Conservation (phyloP, 1,140 invertebrate genomes). For the Oppia nitens region DNA sequence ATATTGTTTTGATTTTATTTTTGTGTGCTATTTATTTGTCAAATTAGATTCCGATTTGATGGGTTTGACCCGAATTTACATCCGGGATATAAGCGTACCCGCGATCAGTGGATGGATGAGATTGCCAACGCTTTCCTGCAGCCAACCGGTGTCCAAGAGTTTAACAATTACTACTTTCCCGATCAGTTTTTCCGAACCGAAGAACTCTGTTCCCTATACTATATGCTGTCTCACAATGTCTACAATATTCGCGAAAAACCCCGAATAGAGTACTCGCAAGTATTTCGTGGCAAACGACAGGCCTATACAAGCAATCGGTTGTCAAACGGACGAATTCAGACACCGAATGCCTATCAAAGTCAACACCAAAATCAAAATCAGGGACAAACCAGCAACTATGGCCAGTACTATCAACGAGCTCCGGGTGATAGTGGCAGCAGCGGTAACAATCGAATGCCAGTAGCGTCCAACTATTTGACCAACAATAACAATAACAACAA, state of each 20-base stretch:
- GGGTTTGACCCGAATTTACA: neutral
- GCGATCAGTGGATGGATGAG: neutral
- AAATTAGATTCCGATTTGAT: constrained; percentile 10
- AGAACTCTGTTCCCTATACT: constrained; percentile 12
- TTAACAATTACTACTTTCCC: constrained; percentile 10
- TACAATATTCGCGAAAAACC: neutral
- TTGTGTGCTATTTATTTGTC: neutral
- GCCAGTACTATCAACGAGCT: too few species aligned
- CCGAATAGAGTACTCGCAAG: neutral
- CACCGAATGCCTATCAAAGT: too few species aligned
- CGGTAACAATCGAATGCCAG: neutral
- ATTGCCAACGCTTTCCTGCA: neutral
- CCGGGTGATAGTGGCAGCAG: too few species aligned
- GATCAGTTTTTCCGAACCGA: neutral
- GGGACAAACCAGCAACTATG: too few species aligned
- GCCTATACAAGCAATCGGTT: neutral
- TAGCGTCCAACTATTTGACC: neutral
- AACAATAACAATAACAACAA: neutral
- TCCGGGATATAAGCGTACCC: neutral
- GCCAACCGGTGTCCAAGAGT: neutral
- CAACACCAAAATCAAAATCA: too few species aligned
- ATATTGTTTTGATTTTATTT: neutral
- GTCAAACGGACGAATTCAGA: neutral
- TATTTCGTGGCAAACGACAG: neutral
- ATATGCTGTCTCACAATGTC: constrained; percentile 14